phyloP scores from a whole-genome alignment of 2,113 vertebrate species.

The Seriola dumerili region DNA sequence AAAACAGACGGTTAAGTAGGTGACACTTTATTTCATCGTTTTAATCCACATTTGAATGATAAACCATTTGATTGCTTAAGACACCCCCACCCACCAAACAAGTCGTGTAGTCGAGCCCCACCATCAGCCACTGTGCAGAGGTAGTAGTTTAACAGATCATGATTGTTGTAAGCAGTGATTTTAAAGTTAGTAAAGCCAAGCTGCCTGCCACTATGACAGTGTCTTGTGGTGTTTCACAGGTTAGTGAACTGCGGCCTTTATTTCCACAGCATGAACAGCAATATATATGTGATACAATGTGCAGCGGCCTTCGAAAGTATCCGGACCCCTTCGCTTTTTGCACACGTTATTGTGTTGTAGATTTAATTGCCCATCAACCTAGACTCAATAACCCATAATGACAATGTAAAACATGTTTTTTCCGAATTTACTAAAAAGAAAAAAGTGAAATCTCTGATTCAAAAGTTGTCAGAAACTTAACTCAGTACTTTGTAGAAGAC shows the following conservation, averaged over 20 bases:
- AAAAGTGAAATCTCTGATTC: neutral
- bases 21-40: neutral
- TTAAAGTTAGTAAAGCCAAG: conserved; percentile 38
- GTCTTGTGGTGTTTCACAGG: neutral
- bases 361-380: neutral
- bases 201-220: neutral
- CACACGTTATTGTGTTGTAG: neutral
- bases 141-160: conserved; percentile 44
- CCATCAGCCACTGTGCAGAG: conserved; percentile 23
- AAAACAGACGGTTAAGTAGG: neutral
- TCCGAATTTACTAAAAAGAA: neutral
- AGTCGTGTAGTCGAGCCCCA: neutral
- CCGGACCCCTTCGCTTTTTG: neutral
- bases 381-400: neutral
- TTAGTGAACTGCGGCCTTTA: neutral
- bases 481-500: neutral
- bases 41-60: neutral
- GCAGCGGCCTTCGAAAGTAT: neutral
- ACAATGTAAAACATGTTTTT: neutral
- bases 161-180: conserved; percentile 32
- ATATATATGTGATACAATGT: neutral
- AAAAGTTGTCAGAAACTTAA: neutral
- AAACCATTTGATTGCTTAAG: neutral
- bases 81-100: neutral
- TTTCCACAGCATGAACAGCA: conserved; percentile 14